Evolutionary conservation across 2,888 invertebrate genomes (phyloP).

Genomic region (Aromia moschata): DNA sequence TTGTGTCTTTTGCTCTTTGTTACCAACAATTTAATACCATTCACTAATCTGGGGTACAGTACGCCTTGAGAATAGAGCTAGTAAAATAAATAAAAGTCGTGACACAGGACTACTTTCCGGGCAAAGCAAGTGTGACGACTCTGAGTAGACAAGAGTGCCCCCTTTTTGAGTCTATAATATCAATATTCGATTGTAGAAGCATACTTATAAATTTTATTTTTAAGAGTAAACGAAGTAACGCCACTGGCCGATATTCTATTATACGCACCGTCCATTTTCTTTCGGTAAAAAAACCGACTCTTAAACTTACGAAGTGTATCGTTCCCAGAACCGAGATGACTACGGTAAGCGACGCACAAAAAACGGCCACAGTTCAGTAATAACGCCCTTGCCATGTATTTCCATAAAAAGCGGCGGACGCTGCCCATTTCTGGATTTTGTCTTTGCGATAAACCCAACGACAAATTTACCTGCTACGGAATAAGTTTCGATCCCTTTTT

Average conservation of each 20-base stretch:
- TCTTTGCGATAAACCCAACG: slow-evolving; percentile 6
- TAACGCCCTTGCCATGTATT: slow-evolving; percentile 35
- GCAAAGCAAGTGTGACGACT: no score
- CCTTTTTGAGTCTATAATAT: no score
- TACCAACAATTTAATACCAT: no score
- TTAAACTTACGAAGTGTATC: slow-evolving; percentile 30
- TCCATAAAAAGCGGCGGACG: slow-evolving; percentile 8
- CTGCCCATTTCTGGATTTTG: neutral
- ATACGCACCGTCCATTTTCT: slow-evolving; percentile 14
- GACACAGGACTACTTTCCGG: no score
- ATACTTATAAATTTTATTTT: no score
- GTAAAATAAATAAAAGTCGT: no score
- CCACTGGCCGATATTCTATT: slow-evolving; percentile 26
- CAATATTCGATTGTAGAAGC: no score
- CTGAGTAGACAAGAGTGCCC: no score
- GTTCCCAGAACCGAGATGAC: slow-evolving; percentile 39
- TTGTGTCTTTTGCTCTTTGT: no score
- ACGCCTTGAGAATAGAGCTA: no score
- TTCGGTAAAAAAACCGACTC: slow-evolving; percentile 11
- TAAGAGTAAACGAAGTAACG: no score
- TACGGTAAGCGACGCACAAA: slow-evolving; percentile 37
- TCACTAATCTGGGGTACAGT: no score
- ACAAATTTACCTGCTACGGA: slow-evolving; percentile 1
- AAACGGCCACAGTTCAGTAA: slow-evolving; percentile 40
- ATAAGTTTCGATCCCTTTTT: neutral